Evolutionary conservation across 2,797 vertebrate species (phyloP).

Genomic region (Pipistrellus nathusii): DNA sequence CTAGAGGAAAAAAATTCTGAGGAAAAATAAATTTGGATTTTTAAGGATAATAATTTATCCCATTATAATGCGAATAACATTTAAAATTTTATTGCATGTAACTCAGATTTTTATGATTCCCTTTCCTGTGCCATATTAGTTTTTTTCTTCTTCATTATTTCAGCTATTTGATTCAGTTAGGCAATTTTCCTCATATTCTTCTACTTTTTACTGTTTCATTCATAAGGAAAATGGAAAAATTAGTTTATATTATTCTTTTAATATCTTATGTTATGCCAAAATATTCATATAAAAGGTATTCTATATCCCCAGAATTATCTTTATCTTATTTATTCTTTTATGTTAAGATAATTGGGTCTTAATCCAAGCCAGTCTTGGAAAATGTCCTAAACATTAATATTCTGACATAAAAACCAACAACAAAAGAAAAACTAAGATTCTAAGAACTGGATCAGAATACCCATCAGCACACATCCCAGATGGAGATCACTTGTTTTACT

Average conservation of each 20-base stretch:
- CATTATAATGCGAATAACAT: constrained; percentile 2
- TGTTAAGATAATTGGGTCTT: constrained; percentile 3
- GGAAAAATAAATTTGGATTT: not conserved
- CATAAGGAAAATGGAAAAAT: not conserved
- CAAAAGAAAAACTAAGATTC: constrained; percentile 53
- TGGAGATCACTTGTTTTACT: constrained; percentile 48
- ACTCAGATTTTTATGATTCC: not conserved
- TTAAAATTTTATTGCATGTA: not conserved
- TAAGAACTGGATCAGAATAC: constrained; percentile 49
- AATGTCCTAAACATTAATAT: constrained; percentile 55
- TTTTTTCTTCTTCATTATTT: constrained; percentile 16
- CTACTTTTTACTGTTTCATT: constrained; percentile 36
- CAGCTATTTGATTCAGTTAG: constrained; percentile 16
- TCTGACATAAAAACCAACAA: constrained; percentile 63
- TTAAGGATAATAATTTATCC: not conserved
- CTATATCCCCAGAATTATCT: constrained; percentile 45
- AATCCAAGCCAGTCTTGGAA: constrained; percentile 66
- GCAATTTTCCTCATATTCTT: not conserved
- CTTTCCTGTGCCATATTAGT: not conserved
- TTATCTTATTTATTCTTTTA: constrained; percentile 58
- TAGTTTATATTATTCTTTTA: not conserved
- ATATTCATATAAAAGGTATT: constrained; percentile 67
- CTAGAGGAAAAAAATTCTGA: not conserved
- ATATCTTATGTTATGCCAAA: constrained; percentile 43
- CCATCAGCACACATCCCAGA: constrained; percentile 37